phyloP scores from a whole-genome alignment of 1,140 invertebrate genomes.

The Scaptomyza hsui region DNA sequence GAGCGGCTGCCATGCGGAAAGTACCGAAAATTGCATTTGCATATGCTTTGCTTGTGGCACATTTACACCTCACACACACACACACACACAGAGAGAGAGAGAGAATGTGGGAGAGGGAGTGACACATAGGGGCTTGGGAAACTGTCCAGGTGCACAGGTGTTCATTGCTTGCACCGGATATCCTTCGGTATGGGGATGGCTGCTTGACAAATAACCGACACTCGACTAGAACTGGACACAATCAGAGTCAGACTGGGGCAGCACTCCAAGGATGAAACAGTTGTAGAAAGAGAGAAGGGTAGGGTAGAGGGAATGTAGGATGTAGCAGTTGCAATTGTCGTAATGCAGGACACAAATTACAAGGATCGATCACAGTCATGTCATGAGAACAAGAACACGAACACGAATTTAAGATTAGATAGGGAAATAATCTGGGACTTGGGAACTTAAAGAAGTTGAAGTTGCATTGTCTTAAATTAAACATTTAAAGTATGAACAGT shows the following conservation, averaged over 20 bases:
- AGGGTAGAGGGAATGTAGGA: neutral
- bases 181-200: neutral
- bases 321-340: neutral
- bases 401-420: neutral
- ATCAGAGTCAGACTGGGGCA: neutral
- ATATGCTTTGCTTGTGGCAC: constrained; percentile 56
- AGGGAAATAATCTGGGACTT: neutral
- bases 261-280: neutral
- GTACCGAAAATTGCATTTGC: constrained; percentile 78
- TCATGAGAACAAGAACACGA: neutral
- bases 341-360: constrained; percentile 1
- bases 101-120: neutral
- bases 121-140: neutral
- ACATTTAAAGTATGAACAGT: too few species aligned
- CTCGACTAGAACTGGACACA: neutral
- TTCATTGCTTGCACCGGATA: neutral
- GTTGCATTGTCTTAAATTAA: too few species aligned
- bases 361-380: constrained; percentile 14
- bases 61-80: constrained; percentile 41
- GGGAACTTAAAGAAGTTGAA: neutral
- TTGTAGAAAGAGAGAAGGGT: neutral
- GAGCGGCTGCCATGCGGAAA: constrained; percentile 64
- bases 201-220: constrained; percentile 42
- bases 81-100: neutral
- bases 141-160: constrained; percentile 3